Evolutionary conservation across 2,113 vertebrate genomes (phyloP).

Genomic region (Phyllostomus discolor): DNA sequence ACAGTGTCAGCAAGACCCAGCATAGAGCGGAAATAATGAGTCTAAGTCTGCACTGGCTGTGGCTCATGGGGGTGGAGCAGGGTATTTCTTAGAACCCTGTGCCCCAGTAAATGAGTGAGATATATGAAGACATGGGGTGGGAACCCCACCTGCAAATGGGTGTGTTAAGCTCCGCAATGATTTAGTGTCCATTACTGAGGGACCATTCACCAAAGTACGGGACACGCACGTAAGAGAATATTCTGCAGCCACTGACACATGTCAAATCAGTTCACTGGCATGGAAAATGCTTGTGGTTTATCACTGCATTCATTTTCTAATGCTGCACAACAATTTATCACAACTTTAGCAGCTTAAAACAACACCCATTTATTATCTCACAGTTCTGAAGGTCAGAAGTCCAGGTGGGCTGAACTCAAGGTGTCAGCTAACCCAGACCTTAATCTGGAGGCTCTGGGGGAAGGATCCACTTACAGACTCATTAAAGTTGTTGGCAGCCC

Average conservation of each 20-base stretch:
- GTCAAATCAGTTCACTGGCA: background rate
- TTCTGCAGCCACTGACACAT: background rate
- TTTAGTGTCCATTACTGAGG: background rate
- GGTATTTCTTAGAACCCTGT: background rate
- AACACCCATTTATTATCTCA: background rate
- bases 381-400: background rate
- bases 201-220: background rate
- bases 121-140: background rate
- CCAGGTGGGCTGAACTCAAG: background rate
- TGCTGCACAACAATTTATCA: background rate
- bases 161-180: background rate
- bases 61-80: background rate
- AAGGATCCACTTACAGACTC: background rate
- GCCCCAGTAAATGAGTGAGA: background rate
- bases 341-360: background rate
- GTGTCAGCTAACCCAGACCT: background rate
- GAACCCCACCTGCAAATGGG: background rate
- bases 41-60: background rate
- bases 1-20: background rate
- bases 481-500: background rate
- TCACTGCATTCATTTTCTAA: background rate
- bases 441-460: background rate
- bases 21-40: background rate
- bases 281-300: background rate
- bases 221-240: background rate